Conservation (phyloP, 2,113 vertebrate genomes). For the Chaetodon auriga region DNA sequence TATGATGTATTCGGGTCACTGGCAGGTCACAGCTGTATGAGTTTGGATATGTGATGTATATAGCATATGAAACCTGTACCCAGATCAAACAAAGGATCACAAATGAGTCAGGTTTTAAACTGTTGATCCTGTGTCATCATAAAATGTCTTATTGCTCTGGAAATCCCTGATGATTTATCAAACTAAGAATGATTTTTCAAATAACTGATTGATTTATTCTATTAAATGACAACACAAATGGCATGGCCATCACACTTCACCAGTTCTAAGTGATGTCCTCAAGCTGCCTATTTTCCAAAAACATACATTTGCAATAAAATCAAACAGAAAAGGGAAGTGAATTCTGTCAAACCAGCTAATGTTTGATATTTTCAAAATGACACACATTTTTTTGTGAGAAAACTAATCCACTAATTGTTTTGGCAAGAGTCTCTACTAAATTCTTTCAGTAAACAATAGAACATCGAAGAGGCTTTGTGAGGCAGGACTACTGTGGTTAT, state of each 20-base stretch:
- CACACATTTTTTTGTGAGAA: not conserved
- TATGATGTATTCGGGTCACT: too few species aligned
- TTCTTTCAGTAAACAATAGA: too few species aligned
- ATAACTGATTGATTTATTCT: not conserved
- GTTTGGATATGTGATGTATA: too few species aligned
- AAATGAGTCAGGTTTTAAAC: not conserved
- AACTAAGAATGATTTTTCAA: not conserved
- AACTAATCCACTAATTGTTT: not conserved
- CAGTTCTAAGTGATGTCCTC: not conserved
- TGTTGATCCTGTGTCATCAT: not conserved
- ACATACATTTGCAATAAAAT: not conserved
- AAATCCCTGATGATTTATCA: not conserved
- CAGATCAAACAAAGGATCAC: not conserved
- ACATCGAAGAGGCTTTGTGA: not conserved
- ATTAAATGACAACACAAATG: not conserved
- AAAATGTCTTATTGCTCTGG: not conserved
- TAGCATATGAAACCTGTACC: not conserved
- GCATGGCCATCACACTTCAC: too few species aligned
- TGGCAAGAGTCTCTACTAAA: too few species aligned
- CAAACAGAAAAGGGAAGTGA: not conserved
- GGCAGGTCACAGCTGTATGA: not conserved
- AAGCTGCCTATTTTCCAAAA: not conserved
- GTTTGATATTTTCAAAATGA: not conserved
- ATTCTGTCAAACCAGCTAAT: not conserved
- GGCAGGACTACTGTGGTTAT: too few species aligned